Percentiles rank a stretch among this genome's conserved stretches.
phyloP scores from a whole-genome alignment of 1,140 invertebrate genomes.

The Zaprionus camerounensis region DNA sequence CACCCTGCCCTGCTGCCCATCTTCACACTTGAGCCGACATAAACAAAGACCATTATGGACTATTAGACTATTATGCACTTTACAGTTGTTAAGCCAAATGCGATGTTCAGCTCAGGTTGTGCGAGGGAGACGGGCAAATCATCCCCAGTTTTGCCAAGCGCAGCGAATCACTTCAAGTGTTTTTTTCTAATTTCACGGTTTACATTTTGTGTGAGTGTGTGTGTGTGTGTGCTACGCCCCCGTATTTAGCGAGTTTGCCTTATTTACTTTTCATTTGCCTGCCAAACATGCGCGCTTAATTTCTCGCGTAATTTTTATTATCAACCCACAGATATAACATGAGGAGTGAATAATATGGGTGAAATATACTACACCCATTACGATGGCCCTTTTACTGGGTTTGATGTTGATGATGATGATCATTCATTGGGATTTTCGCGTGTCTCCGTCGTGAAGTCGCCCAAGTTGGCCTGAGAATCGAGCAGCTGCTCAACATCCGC shows the following conservation, averaged over 20 bases:
- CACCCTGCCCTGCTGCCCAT: not conserved
- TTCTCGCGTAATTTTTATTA: conserved; percentile 58
- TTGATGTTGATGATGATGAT: conserved; percentile 35
- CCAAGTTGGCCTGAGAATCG: conserved; percentile 47
- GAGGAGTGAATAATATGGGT: not conserved
- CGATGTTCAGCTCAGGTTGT: conserved; percentile 32
- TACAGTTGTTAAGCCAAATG: conserved; percentile 48
- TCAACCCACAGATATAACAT: conserved; percentile 4
- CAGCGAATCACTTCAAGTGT: conserved; percentile 79
- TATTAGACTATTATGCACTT: conserved; percentile 66
- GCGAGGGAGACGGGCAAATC: not conserved
- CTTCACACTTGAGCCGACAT: conserved; percentile 34
- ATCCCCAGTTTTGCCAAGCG: conserved; percentile 39
- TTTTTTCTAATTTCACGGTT: conserved; percentile 73
- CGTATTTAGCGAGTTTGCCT: conserved; percentile 54
- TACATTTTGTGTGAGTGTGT: not conserved
- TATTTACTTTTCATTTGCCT: conserved; percentile 82
- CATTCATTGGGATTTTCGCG: conserved; percentile 72
- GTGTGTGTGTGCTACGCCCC: conserved; percentile 29
- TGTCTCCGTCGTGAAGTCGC: conserved; percentile 70
- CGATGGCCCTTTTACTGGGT: not conserved
- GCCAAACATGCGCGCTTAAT: conserved; percentile 64
- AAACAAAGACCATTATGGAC: conserved; percentile 59
- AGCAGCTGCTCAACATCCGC: conserved; percentile 60
- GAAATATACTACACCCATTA: conserved; percentile 1